Evolutionary conservation across 1,140 invertebrate species (phyloP), one percentile per base, ranked within the genome.

Genomic region (Bemisia tabaci): DNA sequence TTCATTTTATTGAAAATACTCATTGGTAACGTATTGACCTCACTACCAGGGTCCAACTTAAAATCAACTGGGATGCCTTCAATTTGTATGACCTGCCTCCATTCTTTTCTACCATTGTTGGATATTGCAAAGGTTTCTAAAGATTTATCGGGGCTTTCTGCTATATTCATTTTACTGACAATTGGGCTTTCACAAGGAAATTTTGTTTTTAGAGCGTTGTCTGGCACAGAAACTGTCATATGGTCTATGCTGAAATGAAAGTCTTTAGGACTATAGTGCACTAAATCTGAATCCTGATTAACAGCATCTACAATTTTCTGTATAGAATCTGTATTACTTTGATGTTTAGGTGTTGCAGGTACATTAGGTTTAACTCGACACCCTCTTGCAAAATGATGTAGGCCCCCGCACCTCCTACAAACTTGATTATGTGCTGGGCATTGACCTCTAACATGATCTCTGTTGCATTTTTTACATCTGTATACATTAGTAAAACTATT

Each of bases 1-100:
- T 65, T 67, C n/a, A 67, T 12, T 65, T 65, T 66, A 5, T 65
- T 66, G 24, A 63, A 69, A 1, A 65, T 33, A 65, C 17, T n/a
- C 17, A 60, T 33, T 1, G 69, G 70, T 39, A 70, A n/a, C 1
- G 70, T 64, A 62, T 70, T 71, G 12, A 65, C 64, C 17, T 72
- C 66, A 26, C 66, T 67, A 1, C 68, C 68, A 22, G 68, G 69
- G 61, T 69, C 68, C 59, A 70, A 59, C 66, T 68, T 71, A 26
- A 72, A 64, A 59, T 67, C 60, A 1, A 71, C 62, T 11, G 63
- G 66, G 1, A 63, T 22, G 39, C 58, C 59, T 59, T 68, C 64
- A 60, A 70, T 70, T 59, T 59, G n/a, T 63, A 70, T 22, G 59
- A 59, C 26, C 25, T 69, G 17, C 17, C 33, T 48, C 33, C 33